Evolutionary conservation across 2,797 vertebrate species (phyloP).

Genomic region (Rhadinocentrus ornatus): DNA sequence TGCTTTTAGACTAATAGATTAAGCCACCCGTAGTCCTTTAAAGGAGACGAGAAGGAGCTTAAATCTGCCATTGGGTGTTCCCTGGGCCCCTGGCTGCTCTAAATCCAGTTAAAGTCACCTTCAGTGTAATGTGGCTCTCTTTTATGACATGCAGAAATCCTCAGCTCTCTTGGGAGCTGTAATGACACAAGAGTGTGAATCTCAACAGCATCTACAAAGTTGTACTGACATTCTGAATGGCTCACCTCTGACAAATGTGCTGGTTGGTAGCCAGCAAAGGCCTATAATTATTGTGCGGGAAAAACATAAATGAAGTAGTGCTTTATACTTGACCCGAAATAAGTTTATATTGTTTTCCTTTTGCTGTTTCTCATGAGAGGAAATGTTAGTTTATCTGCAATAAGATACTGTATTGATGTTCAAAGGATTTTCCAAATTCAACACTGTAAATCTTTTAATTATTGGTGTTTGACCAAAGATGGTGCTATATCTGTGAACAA

Average conservation of each 20-base stretch:
- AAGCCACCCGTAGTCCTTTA: conserved; percentile 75
- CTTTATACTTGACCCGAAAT: conserved; percentile 58
- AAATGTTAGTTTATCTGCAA: conserved; percentile 32
- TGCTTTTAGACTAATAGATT: conserved; percentile 85
- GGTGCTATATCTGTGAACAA: conserved; percentile 7
- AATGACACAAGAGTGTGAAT: conserved; percentile 80
- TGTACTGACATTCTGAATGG: conserved; percentile 73
- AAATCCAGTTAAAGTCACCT: conserved; percentile 89
- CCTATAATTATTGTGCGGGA: conserved; percentile 74
- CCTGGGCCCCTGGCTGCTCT: conserved; percentile 68
- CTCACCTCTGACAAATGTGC: conserved; percentile 77
- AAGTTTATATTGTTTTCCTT: conserved; percentile 43
- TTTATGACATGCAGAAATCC: conserved; percentile 83
- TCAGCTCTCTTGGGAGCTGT: conserved; percentile 74
- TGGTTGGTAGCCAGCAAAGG: conserved; percentile 61
- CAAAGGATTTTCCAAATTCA: conserved; percentile 28
- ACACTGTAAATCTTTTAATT: conserved; percentile 28
- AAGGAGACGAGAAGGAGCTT: conserved; percentile 76
- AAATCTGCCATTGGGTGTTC: conserved; percentile 81
- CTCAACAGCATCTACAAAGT: conserved; percentile 79
- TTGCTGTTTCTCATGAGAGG: conserved; percentile 17
- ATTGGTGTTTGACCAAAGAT: conserved; percentile 18
- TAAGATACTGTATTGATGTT: conserved; percentile 34
- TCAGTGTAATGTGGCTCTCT: conserved; percentile 81
- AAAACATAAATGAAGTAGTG: conserved; percentile 64